Base-by-base conservation (phyloP, 2,113 vertebrate species). In the Seriola dumerili region DNA sequence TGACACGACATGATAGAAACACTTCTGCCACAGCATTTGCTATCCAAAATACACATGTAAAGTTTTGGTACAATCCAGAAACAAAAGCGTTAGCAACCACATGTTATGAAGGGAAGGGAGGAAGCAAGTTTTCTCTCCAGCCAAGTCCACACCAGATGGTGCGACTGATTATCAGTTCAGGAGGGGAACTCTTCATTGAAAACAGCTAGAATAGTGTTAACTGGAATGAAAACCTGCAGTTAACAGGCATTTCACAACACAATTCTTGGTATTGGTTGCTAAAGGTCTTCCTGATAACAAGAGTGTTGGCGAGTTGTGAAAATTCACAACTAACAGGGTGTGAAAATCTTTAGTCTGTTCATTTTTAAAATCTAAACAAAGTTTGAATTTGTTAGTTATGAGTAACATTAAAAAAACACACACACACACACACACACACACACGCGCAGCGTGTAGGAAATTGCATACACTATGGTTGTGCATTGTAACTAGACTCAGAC, bases 291-390 rank as follows among this genome's bases (percentile, higher is more conserved):
- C 5, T 29, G 13, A 21, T 34, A 34, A 16, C 4, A 23, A 38
- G 6, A 46, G 7, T 44, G 85, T 81, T 40, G 9, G 54, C 32
- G 48, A 57, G 59, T 8, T 73, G 85, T 64, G 59, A 61, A 59
- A 10, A 73, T 46, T 74, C n/a, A 36, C 50, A 75, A 46, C 17
- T 71, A 14, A 55, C 17, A 23, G 0, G 2, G 7, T 46, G 16
- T 50, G 23, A 67, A 79, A 69, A 54, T 5, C 58, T 32, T 32
- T 0, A 19, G 1, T 50, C 4, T 46, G 7, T 23, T 67, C 0
- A 23, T 23, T 19, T 38, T 65, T 34, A 1, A 21, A 61, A 61
- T 32, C 10, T 23, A 11, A 42, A 66, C 48, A 34, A 38, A 38
- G 8, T 2, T 29, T 29, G 1, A 8, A 8, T 46, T 29, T 0